Conservation (phyloP, 92 coral and sea anemone species). For the Parazoanthus darwini region DNA sequence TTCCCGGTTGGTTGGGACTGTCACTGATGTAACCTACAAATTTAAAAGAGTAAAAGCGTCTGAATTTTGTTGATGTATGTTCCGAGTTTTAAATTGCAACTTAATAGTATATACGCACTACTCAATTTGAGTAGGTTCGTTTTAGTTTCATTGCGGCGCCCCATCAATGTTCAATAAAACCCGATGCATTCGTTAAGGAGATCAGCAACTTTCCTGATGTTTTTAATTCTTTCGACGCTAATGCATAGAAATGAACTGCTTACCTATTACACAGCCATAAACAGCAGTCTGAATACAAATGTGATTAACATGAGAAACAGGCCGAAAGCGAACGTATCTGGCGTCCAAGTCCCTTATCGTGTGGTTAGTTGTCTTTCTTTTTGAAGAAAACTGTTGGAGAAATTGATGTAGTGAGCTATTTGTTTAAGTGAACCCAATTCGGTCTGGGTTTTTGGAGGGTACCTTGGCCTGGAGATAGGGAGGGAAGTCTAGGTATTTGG, state of each 20-base stretch:
- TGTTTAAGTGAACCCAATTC: not conserved
- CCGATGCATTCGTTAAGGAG: too few species aligned
- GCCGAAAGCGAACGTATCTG: constrained; percentile 14
- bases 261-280: constrained; percentile 14
- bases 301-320: constrained; percentile 4
- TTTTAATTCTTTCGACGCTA: too few species aligned
- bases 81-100: too few species aligned
- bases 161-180: too few species aligned
- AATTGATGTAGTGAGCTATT: not conserved
- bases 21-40: not conserved
- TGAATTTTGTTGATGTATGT: too few species aligned
- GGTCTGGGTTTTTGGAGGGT: too few species aligned
- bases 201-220: not conserved
- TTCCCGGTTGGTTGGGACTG: not conserved
- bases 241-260: not conserved
- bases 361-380: constrained; percentile 5
- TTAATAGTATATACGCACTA: too few species aligned
- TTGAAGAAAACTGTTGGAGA: not conserved
- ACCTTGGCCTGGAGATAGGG: too few species aligned
- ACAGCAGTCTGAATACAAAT: constrained; percentile 21
- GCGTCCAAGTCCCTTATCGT: not conserved
- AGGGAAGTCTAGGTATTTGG: too few species aligned
- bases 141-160: too few species aligned
- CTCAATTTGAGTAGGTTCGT: too few species aligned
- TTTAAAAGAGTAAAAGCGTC: not conserved